phyloP scores from a whole-genome alignment of 2,888 invertebrate genomes.

The Sialis lutaria region DNA sequence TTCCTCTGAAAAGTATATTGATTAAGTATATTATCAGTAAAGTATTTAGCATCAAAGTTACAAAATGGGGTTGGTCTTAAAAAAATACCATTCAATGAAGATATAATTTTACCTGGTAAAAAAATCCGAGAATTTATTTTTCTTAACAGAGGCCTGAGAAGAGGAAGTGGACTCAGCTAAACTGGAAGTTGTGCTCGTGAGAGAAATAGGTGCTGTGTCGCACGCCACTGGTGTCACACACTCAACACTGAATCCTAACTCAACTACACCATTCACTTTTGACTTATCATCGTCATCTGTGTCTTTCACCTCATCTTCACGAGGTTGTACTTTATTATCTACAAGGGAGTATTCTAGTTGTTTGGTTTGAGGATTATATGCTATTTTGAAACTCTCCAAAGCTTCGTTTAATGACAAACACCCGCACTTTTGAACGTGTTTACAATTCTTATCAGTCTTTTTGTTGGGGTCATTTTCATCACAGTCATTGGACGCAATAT shows the following conservation, averaged over 20 bases:
- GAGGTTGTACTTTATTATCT: conserved; percentile 4
- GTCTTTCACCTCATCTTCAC: conserved; percentile 7
- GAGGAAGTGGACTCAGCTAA: conserved; percentile 39
- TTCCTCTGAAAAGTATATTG: too few relatives aligned
- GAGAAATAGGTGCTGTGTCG: conserved; percentile 37
- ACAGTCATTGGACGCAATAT: conserved; percentile 14
- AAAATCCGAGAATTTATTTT: too few relatives aligned
- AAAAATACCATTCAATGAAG: too few relatives aligned
- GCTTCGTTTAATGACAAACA: conserved; percentile 48
- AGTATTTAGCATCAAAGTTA: too few relatives aligned
- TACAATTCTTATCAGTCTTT: conserved; percentile 9
- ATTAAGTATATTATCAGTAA: too few relatives aligned
- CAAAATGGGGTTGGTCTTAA: too few relatives aligned
- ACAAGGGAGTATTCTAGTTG: conserved; percentile 28
- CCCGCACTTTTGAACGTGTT: conserved; percentile 17
- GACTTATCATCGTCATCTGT: conserved; percentile 4
- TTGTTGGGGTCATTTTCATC: conserved; percentile 13
- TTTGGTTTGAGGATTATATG: conserved; percentile 58
- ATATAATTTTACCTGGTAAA: too few relatives aligned
- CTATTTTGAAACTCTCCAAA: conserved; percentile 52
- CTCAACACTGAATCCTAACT: too few relatives aligned
- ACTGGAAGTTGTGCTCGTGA: conserved; percentile 52
- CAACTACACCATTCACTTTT: background rate
- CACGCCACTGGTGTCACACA: too few relatives aligned
- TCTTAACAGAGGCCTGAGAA: too few relatives aligned